Evolutionary conservation across 2,888 invertebrate species (phyloP).

Genomic region (Hypercompe scribonia): DNA sequence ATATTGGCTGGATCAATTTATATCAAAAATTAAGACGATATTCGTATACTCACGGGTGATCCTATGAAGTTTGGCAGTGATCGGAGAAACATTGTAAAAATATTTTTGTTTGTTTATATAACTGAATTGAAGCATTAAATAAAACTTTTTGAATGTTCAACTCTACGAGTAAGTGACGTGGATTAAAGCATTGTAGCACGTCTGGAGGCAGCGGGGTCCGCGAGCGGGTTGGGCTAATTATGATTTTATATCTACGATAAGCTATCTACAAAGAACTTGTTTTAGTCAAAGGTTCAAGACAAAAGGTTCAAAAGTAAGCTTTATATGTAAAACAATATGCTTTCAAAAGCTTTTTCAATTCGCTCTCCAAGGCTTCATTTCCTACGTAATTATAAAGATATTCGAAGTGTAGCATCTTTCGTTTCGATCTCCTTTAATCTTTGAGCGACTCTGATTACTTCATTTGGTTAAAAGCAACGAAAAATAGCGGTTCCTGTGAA

Average conservation of each 20-base stretch:
- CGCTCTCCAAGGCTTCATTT: background rate
- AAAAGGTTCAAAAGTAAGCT: conserved; percentile 39
- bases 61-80: background rate
- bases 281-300: conserved; percentile 41
- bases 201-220: background rate
- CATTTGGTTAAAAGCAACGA: background rate
- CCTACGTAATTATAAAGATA: background rate
- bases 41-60: background rate
- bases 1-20: background rate
- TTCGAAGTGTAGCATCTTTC: background rate
- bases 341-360: conserved; percentile 2
- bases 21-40: background rate
- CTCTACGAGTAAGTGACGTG: background rate
- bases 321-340: conserved; percentile 40
- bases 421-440: background rate
- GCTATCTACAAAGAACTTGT: conserved; percentile 43
- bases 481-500: background rate
- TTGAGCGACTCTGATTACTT: background rate
- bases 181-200: background rate
- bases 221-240: background rate
- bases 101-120: background rate
- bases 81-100: background rate
- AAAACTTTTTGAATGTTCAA: background rate
- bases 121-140: background rate
- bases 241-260: conserved; percentile 40